These are phyloP conservation scores for Intellagama lesueurii DNA, from an alignment of 2,797 vertebrate genomes.

Conservation along the genomic window DNA sequence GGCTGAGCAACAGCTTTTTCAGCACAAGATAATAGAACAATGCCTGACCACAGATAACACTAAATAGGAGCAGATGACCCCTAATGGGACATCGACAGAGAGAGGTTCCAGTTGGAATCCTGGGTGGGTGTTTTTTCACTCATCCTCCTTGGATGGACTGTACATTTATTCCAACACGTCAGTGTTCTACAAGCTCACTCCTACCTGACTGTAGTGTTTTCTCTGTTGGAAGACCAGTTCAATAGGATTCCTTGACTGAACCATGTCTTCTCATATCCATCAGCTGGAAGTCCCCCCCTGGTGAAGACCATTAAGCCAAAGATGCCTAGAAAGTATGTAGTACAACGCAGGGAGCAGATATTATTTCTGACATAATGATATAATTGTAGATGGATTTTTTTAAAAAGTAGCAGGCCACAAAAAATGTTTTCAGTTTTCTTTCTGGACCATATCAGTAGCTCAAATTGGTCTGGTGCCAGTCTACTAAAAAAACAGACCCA, in stretches of 20 bases:
- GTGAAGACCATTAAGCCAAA: neutral
- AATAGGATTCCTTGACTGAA: neutral
- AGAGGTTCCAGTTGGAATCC: neutral
- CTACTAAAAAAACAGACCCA: neutral
- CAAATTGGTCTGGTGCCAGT: neutral
- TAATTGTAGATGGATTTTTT: neutral
- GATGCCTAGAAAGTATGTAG: neutral
- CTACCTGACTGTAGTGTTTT: neutral
- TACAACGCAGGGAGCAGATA: neutral
- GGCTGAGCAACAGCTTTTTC: slow-evolving; percentile 39
- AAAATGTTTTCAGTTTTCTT: slow-evolving; percentile 5
- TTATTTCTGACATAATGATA: neutral
- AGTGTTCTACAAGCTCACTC: too few relatives aligned
- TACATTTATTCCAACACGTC: neutral
- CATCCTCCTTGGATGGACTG: neutral
- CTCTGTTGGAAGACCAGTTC: neutral
- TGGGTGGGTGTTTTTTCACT: neutral
- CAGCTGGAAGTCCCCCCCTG: neutral
- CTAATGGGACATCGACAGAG: slow-evolving; percentile 10
- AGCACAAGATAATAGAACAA: slow-evolving; percentile 41
- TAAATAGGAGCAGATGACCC: slow-evolving; percentile 30
- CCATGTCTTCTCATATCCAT: neutral
- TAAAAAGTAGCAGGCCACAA: neutral
- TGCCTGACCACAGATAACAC: slow-evolving; percentile 45
- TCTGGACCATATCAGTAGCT: neutral